Evolutionary conservation across 2,113 vertebrate species (phyloP).

Genomic region (Mirza zaza): DNA sequence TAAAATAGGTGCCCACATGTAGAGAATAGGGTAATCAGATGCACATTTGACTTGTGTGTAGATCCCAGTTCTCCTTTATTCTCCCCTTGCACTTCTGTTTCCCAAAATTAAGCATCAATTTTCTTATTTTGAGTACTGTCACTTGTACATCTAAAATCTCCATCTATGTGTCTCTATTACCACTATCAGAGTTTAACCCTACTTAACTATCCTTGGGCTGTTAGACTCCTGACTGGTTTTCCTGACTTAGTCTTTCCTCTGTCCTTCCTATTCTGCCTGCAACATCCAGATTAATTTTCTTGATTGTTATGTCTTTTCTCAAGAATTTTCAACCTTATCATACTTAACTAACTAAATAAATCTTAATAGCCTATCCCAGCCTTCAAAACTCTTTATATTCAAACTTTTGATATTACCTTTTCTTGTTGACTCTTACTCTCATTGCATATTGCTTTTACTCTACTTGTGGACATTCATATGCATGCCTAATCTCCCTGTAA

Average conservation of each 20-base stretch:
- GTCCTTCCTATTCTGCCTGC: not conserved
- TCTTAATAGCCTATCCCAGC: not conserved
- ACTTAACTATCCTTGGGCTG: not conserved
- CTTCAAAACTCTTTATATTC: not conserved
- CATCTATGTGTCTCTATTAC: not conserved
- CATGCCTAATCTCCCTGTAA: not conserved
- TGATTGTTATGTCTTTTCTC: not conserved
- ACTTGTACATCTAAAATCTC: not conserved
- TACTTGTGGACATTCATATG: not conserved
- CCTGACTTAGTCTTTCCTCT: not conserved
- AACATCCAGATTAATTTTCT: not conserved
- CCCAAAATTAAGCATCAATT: not conserved
- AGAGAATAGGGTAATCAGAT: not conserved
- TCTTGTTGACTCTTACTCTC: not conserved
- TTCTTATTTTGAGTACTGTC: not conserved
- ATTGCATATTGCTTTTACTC: not conserved
- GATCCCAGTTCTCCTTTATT: not conserved
- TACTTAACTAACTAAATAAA: not conserved
- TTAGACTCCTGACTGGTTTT: not conserved
- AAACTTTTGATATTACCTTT: not conserved
- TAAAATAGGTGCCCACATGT: not conserved
- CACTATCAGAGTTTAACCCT: not conserved
- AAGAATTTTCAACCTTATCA: not conserved
- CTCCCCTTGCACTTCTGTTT: not conserved
- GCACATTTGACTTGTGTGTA: not conserved